Conservation (phyloP, 2,113 vertebrate genomes). For the Sylvicapra grimmia region DNA sequence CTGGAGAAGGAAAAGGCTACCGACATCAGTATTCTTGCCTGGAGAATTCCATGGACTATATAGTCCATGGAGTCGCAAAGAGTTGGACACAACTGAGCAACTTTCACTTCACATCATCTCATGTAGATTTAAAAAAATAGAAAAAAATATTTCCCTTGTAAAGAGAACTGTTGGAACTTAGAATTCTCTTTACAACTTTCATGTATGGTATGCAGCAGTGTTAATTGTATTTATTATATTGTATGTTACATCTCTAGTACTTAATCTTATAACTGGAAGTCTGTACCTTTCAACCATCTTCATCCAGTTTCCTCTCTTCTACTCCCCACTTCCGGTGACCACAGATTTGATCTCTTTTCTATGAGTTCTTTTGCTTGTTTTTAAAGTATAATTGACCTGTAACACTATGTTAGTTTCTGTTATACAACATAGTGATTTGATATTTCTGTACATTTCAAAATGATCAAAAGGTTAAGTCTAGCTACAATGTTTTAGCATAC, state of each 20-base stretch:
- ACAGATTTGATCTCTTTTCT: not conserved
- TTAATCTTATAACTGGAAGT: not conserved
- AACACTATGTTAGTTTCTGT: not conserved
- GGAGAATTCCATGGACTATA: not conserved
- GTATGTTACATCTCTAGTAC: not conserved
- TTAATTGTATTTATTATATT: not conserved
- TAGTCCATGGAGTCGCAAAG: not conserved
- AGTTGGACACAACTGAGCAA: rapidly evolving
- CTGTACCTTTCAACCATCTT: not conserved
- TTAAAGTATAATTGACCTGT: not conserved
- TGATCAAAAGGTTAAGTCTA: not conserved
- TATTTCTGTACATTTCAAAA: not conserved
- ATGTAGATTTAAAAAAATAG: not conserved
- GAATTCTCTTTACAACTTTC: not conserved
- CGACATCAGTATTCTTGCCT: not conserved
- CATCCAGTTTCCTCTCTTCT: not conserved
- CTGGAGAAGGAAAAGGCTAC: not conserved
- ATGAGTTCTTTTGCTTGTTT: not conserved
- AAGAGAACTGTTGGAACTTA: not conserved
- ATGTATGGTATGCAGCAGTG: not conserved
- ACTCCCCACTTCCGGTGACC: not conserved
- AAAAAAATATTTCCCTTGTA: not conserved
- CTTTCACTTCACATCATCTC: not conserved
- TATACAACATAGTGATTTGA: not conserved
- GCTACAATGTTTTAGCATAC: not conserved